These are phyloP conservation scores for Platyrinchus mystaceus DNA, from an alignment of 2,797 vertebrate species.

Conservation along the genomic window DNA sequence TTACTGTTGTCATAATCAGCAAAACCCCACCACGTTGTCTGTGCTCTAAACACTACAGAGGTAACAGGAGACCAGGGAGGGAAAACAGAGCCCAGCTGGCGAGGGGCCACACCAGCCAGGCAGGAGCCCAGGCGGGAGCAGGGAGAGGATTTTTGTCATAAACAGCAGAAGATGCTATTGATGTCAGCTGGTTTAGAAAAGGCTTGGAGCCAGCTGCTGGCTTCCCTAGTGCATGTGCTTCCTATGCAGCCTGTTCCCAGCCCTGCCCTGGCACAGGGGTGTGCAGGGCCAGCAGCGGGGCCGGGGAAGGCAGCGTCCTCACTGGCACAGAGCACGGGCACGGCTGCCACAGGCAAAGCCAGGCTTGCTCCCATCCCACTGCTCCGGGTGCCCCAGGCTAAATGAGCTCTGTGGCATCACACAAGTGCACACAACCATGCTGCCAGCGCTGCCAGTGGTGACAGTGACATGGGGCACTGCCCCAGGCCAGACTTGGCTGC, in stretches of 20 bases:
- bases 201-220: not conserved
- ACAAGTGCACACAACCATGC: accelerated
- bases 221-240: not conserved
- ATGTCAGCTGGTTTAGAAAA: not conserved
- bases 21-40: not conserved
- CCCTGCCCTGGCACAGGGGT: accelerated
- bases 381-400: not conserved
- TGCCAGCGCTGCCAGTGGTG: accelerated
- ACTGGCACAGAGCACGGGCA: accelerated
- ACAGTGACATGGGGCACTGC: accelerated
- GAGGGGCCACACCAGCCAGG: not conserved
- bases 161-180: not conserved
- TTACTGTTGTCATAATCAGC: not conserved
- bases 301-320: not conserved
- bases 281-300: accelerated
- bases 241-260: accelerated
- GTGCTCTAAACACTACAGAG: not conserved
- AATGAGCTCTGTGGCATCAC: not conserved
- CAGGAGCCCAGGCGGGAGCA: not conserved
- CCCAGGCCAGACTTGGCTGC: not conserved
- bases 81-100: not conserved
- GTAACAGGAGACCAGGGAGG: not conserved
- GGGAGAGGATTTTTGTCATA: not conserved
- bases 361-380: accelerated
- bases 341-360: accelerated